A percentile compares a stretch with the other conserved stretches of the same genome.
Evolutionary conservation across 2,888 invertebrate species (phyloP).

Genomic region (Drosophila limbata): DNA sequence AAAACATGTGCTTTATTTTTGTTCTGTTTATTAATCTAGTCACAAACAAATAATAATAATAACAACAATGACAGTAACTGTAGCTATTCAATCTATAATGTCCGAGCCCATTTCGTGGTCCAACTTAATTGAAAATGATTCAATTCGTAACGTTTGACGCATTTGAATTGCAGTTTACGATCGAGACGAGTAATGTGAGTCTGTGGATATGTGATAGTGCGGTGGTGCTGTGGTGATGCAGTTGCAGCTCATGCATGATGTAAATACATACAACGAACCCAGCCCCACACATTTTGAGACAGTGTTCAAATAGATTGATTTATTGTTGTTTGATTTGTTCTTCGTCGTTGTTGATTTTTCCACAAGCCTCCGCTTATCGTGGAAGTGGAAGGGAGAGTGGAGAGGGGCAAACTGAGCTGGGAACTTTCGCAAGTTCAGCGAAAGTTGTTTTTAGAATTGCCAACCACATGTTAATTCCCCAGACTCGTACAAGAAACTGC

Average conservation of each 20-base stretch:
- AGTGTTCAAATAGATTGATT: conserved; percentile 45
- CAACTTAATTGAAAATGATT: conserved; percentile 43
- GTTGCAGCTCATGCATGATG: neutral
- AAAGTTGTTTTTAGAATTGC: conserved; percentile 66
- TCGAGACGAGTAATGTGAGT: neutral
- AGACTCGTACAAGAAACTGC: conserved; percentile 16
- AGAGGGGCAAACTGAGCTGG: conserved; percentile 9
- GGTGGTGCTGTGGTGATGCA: neutral
- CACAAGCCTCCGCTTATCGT: neutral
- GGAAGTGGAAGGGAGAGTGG: neutral
- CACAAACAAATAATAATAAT: conserved; percentile 10
- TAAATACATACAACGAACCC: neutral
- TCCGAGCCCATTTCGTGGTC: conserved; percentile 34
- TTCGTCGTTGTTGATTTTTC: conserved; percentile 9
- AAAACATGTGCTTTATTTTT: neutral
- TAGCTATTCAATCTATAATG: conserved; percentile 13
- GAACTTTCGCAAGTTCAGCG: conserved; percentile 56
- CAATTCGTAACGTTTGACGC: conserved; percentile 56
- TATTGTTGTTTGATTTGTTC: conserved; percentile 40
- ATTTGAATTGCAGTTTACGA: conserved; percentile 52
- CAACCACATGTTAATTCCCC: conserved; percentile 59
- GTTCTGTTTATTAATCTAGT: conserved; percentile 26
- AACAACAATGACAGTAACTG: conserved; percentile 3
- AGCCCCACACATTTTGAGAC: conserved; percentile 15
- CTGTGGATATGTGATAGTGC: neutral